Evolutionary conservation across 2,888 invertebrate genomes (phyloP).

Genomic region (Gastrophysa polygoni): DNA sequence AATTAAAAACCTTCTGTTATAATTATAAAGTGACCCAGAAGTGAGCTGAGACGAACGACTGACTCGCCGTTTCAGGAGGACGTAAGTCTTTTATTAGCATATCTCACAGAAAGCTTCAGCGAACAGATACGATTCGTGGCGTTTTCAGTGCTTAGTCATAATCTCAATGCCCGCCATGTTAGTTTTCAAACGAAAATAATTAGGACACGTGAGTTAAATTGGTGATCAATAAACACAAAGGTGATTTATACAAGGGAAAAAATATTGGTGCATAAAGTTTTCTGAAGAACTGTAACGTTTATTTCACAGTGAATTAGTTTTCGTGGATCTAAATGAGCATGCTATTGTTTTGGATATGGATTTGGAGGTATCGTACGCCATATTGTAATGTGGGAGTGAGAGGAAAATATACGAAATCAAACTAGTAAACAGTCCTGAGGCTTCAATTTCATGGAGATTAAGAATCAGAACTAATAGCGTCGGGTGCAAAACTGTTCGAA

Average conservation of each 20-base stretch:
- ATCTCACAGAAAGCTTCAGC: slow-evolving; percentile 28
- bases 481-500: too few relatives aligned
- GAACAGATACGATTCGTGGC: slow-evolving; percentile 39
- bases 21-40: slow-evolving; percentile 23
- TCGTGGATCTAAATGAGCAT: slow-evolving; percentile 1
- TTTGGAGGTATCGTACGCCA: slow-evolving; percentile 34
- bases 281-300: neutral
- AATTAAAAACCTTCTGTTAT: slow-evolving; percentile 46
- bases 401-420: slow-evolving; percentile 23
- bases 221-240: slow-evolving; percentile 6
- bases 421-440: slow-evolving; percentile 6
- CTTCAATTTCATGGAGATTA: neutral
- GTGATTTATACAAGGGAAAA: too few relatives aligned
- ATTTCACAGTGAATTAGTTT: neutral
- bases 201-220: slow-evolving; percentile 13
- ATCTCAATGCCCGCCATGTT: slow-evolving; percentile 40
- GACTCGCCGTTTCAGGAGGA: slow-evolving; percentile 10
- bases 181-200: slow-evolving; percentile 16
- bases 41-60: slow-evolving; percentile 27
- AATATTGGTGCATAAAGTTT: neutral
- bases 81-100: slow-evolving; percentile 29
- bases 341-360: slow-evolving; percentile 29
- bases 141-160: slow-evolving; percentile 40
- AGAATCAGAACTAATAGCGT: too few relatives aligned
- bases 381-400: slow-evolving; percentile 29